These are phyloP conservation scores for Leptinotarsa peninsularis DNA, from an alignment of 2,888 invertebrate genomes.

Conservation along the genomic window DNA sequence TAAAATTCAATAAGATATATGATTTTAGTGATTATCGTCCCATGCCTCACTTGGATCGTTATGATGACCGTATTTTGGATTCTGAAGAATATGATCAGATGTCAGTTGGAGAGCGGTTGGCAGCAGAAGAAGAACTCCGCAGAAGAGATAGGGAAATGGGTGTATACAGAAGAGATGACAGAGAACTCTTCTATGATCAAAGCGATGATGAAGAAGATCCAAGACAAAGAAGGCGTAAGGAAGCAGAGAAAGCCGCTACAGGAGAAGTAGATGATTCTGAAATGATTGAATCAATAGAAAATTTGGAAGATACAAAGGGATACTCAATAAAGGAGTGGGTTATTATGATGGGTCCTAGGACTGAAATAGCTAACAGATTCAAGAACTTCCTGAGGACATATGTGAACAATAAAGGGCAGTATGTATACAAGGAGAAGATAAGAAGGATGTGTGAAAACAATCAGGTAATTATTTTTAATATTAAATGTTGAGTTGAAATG, in stretches of 20 bases:
- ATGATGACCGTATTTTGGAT: constrained; percentile 88
- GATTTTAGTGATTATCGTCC: constrained; percentile 89
- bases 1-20: background rate
- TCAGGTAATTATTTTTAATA: constrained; percentile 66
- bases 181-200: constrained; percentile 84
- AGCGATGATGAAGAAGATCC: constrained; percentile 68
- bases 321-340: constrained; percentile 97
- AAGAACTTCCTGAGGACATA: constrained; percentile 94
- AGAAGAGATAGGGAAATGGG: constrained; percentile 82
- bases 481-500: no score
- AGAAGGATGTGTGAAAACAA: constrained; percentile 94
- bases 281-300: constrained; percentile 96
- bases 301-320: constrained; percentile 97
- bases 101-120: constrained; percentile 86
- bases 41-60: constrained; percentile 94
- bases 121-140: constrained; percentile 91
- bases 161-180: constrained; percentile 75
- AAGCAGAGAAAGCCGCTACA: constrained; percentile 90
- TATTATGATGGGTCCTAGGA: constrained; percentile 92
- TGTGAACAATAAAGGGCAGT: constrained; percentile 87
- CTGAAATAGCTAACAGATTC: constrained; percentile 93
- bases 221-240: constrained; percentile 78
- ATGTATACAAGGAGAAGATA: constrained; percentile 92
- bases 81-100: constrained; percentile 88
- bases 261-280: constrained; percentile 79